Percentiles rank a stretch among this genome's conserved stretches.
Evolutionary conservation across 2,888 invertebrate species (phyloP).

Genomic region (Eurois occulta): DNA sequence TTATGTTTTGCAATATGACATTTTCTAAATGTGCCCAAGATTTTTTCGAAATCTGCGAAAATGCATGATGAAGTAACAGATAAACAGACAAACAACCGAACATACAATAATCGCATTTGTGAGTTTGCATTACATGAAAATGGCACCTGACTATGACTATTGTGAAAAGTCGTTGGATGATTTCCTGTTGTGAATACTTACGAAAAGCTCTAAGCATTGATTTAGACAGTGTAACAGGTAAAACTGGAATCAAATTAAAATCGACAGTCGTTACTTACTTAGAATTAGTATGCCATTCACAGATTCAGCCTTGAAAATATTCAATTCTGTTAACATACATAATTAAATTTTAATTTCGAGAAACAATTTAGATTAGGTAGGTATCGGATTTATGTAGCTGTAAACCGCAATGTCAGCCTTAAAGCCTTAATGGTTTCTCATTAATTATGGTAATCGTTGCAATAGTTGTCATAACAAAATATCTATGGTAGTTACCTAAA

Average conservation of each 20-base stretch:
- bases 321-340: slow-evolving; percentile 19
- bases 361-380: slow-evolving; percentile 29
- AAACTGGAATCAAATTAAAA: slow-evolving; percentile 31
- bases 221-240: slow-evolving; percentile 27
- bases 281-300: slow-evolving; percentile 36
- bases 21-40: background rate
- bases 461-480: background rate
- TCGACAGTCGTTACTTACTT: slow-evolving; percentile 4
- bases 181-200: slow-evolving; percentile 16
- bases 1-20: background rate
- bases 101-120: background rate
- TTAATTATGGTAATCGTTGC: slow-evolving; percentile 39
- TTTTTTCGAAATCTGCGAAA: background rate
- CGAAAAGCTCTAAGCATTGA: slow-evolving; percentile 9
- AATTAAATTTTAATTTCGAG: slow-evolving; percentile 19
- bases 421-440: slow-evolving; percentile 25
- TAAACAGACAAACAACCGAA: no score
- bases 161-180: background rate
- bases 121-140: background rate
- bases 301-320: slow-evolving; percentile 52
- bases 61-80: background rate
- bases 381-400: background rate
- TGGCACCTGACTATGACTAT: background rate
- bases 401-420: slow-evolving; percentile 2
- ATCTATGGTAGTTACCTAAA: background rate